Evolutionary conservation across 2,797 vertebrate genomes (phyloP).

Genomic region (Eidolon dupreanum): DNA sequence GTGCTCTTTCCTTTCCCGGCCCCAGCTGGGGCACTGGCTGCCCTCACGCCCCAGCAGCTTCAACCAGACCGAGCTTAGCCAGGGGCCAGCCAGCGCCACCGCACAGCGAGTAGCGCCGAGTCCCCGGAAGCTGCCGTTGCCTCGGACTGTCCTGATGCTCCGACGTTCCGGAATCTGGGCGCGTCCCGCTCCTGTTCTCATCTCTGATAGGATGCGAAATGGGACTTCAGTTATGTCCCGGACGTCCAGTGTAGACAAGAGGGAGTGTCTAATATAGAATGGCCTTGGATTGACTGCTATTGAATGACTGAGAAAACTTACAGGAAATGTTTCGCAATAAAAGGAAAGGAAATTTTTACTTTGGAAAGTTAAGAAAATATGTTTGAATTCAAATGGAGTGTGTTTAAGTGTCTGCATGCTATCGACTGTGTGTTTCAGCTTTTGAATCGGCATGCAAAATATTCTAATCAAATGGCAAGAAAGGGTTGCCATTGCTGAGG

Average conservation of each 20-base stretch:
- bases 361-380: not conserved
- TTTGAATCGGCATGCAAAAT: not conserved
- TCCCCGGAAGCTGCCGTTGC: not conserved
- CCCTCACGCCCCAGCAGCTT: not conserved
- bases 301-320: not conserved
- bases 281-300: not conserved
- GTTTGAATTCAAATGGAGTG: not conserved
- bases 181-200: not conserved
- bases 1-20: not conserved
- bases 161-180: not conserved
- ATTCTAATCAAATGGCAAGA: conserved; percentile 2
- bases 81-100: not conserved
- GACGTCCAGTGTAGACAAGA: too few species aligned
- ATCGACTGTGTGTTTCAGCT: not conserved
- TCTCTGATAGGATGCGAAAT: not conserved
- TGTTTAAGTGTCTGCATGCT: not conserved
- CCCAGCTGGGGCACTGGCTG: not conserved
- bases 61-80: too few species aligned
- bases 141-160: not conserved
- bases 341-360: not conserved
- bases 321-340: not conserved
- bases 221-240: not conserved
- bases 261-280: not conserved
- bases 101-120: too few species aligned
- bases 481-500: not conserved